Evolutionary conservation across 2,888 invertebrate genomes (phyloP), one percentile per base, ranked within the genome.

Genomic region (Drosophila rellima): DNA sequence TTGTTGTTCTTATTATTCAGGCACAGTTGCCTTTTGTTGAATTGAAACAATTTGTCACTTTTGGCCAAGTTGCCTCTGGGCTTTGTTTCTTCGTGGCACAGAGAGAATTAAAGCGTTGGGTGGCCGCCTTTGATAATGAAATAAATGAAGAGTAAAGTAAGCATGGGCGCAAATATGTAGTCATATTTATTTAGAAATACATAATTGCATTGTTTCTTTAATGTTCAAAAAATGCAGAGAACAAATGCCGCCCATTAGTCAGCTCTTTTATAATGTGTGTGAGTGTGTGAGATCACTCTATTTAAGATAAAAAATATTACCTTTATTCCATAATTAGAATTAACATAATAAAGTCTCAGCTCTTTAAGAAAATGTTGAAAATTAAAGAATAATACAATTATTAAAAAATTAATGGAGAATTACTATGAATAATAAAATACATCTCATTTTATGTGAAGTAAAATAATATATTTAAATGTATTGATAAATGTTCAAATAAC

Each of bases 21-120:
- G 59, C 63, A 68, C 57, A 67, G 68, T 84, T 78, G 82, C 76
- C 84, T 82, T 87, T 87, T 87, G 88, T 83, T 83, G 88, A 87
- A 87, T 87, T 84, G 88, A 87, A 83, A 83, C 88, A 83, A 83
- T 83, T 83, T 83, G 83, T 83, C 83, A 87, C 83, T 83, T 84
- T 83, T 74, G 68, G 73, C 80, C 76, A 82, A 87, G 66, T 79
- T 78, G 82, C 82, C 88, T 50, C 54, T 48, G 76, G 73, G 48
- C 73, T 68, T 73, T 70, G 81, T 86, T 65, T 67, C 17, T 51
- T 35, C 13, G 8, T 20, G 20, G 13, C 26, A 31, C 13, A n/a
- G 31, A 23, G 31, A n/a, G 29, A 8, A 45, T 4, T 1, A 45
- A 45, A 33, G n/a, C 47, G 13, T 15, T 23, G 40, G 40, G 51